These are phyloP conservation scores for Elephas maximus DNA, from an alignment of 2,113 vertebrate species.

Conservation along the genomic window DNA sequence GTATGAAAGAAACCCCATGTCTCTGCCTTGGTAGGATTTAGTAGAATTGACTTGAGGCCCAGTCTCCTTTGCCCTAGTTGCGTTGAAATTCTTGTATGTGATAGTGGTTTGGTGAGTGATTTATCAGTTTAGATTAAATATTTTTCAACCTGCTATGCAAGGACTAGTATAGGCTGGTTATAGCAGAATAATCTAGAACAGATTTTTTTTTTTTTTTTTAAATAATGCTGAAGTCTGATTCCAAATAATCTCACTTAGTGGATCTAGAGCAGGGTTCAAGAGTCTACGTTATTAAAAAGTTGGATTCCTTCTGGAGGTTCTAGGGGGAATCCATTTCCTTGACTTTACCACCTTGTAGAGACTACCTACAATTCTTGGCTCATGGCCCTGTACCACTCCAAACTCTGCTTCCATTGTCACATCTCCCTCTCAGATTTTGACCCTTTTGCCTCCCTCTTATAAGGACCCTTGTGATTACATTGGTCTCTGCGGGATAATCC, in stretches of 20 bases:
- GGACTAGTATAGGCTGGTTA: background rate
- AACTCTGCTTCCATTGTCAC: background rate
- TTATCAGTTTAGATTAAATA: background rate
- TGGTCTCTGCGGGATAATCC: background rate
- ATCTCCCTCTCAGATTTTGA: background rate
- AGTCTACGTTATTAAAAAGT: background rate
- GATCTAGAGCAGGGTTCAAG: background rate
- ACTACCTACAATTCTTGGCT: background rate
- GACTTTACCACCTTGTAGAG: background rate
- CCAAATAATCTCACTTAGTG: background rate
- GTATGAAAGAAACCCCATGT: background rate
- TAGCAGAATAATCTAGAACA: background rate
- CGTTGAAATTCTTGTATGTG: background rate
- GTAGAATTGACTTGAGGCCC: background rate
- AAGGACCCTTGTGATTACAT: background rate
- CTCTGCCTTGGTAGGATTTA: background rate
- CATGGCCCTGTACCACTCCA: rapidly evolving
- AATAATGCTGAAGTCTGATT: background rate
- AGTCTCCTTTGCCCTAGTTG: no score
- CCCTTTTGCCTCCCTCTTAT: background rate
- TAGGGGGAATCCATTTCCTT: background rate
- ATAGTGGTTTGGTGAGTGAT: background rate
- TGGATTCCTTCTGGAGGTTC: background rate
- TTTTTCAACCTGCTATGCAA: background rate
- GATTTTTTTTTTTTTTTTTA: no score